Evolutionary conservation across 2,113 vertebrate genomes (phyloP), one percentile per base, ranked within the genome.

Genomic region (Alexandromys fortis): DNA sequence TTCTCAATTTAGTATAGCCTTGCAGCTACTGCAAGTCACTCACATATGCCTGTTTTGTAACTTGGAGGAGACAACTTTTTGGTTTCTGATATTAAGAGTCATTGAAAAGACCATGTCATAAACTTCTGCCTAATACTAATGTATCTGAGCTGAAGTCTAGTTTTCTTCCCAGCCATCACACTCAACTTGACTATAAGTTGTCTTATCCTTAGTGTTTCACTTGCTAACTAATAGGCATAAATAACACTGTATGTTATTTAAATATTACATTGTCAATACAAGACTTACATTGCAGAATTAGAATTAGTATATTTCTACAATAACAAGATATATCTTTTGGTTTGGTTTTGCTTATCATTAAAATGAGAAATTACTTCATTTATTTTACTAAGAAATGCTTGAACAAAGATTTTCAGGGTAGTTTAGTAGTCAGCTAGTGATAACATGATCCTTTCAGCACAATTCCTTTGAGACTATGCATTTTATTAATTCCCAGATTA

Each of bases 111-210:
- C n/a, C 12, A 3, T 1, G 7, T 7, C 7, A 14, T 1, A 0
- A 0, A 5, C 1, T 1, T 35, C 35, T 58, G 35, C 35, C 79
- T 49, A 42, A 9, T 9, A 8, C 58, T 58, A 58, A 58, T 21
- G 5, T 58, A 21, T 58, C 1, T 19, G 16, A 30, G 4, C 13
- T 8, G 12, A 67, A 1, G 12, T 12, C 0, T 52, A 52, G 0
- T 11, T 1, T 86, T 52, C 42, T n/a, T 52, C 11, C 30, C 11
- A 67, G 28, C 5, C 49, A 58, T 21, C 4, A 2, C 6, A 1
- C 8, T 2, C 28, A 7, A 81, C 45, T 2, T 11, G 8, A 3
- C 2, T n/a, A 3, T 0, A 30, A 33, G 1, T 11, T 72, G 1
- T 47, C n/a, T 85, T 35, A 10, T 2, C 13, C 4, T 30, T 17